Evolutionary conservation across 1,140 invertebrate genomes (phyloP), one percentile per base, ranked within the genome.

Genomic region (Aphelenchoides fujianensis): DNA sequence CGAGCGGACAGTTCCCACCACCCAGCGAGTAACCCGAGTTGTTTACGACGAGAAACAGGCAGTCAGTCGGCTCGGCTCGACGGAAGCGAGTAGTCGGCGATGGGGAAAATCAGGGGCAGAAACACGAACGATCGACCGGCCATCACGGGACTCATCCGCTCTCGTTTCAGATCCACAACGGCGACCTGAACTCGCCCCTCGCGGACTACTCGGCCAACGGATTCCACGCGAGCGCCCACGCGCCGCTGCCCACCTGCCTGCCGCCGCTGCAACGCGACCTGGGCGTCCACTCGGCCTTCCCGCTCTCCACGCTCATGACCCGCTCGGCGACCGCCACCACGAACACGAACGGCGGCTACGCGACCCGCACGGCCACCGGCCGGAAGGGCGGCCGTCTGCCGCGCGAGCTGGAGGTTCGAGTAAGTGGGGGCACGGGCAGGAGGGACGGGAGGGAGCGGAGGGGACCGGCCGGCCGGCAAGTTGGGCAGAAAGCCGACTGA

Each of bases 91-190:
- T n/a, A n/a, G n/a, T n/a, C n/a, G n/a, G n/a, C n/a, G n/a, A n/a
- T n/a, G n/a, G n/a, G n/a, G n/a, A n/a, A n/a, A n/a, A n/a, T n/a
- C n/a, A n/a, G n/a, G n/a, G n/a, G n/a, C n/a, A n/a, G n/a, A n/a
- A n/a, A n/a, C n/a, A n/a, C n/a, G n/a, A n/a, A n/a, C n/a, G n/a
- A n/a, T n/a, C n/a, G n/a, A n/a, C n/a, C n/a, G n/a, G n/a, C n/a
- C n/a, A n/a, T n/a, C n/a, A n/a, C 41, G 23, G 12, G 12, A 48
- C 41, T 48, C 41, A 48, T 16, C 12, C 23, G 12, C 41, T 48
- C 41, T 59, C 34, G 23, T 7, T 59, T 59, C 19, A 59, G 55
- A 59, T 59, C 5, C 55, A 59, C 55, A 32, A 32, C 55, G 19
- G 19, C 5, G 55, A 59, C 5, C 19, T 59, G 7, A 59, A 59